Conservation (phyloP, 2,797 vertebrate genomes). For the Lates japonicus region DNA sequence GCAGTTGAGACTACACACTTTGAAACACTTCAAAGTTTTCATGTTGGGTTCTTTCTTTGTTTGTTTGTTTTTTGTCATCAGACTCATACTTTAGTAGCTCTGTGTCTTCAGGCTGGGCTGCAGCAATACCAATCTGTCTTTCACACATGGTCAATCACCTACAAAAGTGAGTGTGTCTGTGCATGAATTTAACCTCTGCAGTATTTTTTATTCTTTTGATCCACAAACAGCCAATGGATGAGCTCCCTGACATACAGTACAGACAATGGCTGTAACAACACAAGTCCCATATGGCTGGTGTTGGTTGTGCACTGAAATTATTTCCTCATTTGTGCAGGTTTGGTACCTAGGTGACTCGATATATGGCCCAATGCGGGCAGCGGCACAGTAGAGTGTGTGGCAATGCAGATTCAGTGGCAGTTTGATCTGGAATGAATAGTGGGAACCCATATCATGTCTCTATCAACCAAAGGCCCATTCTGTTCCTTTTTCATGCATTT, state of each 20-base stretch:
- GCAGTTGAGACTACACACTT: slow-evolving; percentile 14
- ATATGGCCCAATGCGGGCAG: background rate
- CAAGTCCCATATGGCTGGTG: background rate
- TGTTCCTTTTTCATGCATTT: background rate
- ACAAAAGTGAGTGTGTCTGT: background rate
- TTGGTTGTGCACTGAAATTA: background rate
- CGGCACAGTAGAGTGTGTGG: background rate
- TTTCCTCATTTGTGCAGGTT: background rate
- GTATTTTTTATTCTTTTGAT: background rate
- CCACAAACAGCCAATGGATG: slow-evolving; percentile 11
- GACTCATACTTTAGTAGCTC: slow-evolving; percentile 15
- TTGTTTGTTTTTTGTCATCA: slow-evolving; percentile 3
- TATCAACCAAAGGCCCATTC: background rate
- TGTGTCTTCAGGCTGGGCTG: background rate
- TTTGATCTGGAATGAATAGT: background rate
- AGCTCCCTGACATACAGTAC: slow-evolving; percentile 1
- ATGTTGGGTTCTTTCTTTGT: background rate
- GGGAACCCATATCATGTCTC: background rate
- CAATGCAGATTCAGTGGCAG: background rate
- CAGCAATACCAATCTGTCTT: slow-evolving; percentile 35
- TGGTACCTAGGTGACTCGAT: background rate
- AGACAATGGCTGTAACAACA: slow-evolving; percentile 2
- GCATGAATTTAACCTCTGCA: slow-evolving; percentile 5
- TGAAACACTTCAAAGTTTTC: slow-evolving; percentile 22
- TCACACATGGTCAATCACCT: slow-evolving; percentile 14